Percentiles rank a stretch among this genome's conserved stretches.
These are phyloP conservation scores for Zaprionus lachaisei DNA, from an alignment of 1,140 invertebrate genomes.

Conservation along the genomic window DNA sequence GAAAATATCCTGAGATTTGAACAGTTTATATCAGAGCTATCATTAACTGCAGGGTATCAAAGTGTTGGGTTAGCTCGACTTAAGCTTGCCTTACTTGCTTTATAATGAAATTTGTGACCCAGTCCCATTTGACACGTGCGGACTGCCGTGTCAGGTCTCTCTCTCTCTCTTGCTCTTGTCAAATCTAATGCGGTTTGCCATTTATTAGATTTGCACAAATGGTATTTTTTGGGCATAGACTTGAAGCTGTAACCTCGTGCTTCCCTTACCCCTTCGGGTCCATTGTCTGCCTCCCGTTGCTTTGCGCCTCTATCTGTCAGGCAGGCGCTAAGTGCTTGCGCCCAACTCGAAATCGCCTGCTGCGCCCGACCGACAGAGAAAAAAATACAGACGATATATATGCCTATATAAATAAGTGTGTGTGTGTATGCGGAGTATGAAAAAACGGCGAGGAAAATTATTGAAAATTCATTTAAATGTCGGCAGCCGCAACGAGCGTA, in stretches of 20 bases:
- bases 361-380: constrained; percentile 22
- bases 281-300: not conserved
- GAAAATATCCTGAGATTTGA: not conserved
- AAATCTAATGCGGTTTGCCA: constrained; percentile 79
- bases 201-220: constrained; percentile 81
- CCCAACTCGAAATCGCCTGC: constrained; percentile 61
- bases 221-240: constrained; percentile 51
- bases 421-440: not conserved
- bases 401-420: constrained; percentile 3
- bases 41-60: not conserved
- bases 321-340: constrained; percentile 69
- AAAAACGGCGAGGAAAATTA: constrained; percentile 54
- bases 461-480: constrained; percentile 81
- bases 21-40: not conserved
- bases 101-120: constrained; percentile 57
- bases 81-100: not conserved
- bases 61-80: not conserved
- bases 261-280: not conserved
- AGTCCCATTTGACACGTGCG: constrained; percentile 53
- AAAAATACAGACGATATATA: constrained; percentile 8
- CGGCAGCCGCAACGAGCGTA: constrained; percentile 22
- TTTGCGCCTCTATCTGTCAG: constrained; percentile 21
- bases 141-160: constrained; percentile 40
- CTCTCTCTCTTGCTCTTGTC: constrained; percentile 39
- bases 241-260: not conserved